Conservation (phyloP, 2,888 invertebrate genomes). For the Cataglyphis rosenhaueri region DNA sequence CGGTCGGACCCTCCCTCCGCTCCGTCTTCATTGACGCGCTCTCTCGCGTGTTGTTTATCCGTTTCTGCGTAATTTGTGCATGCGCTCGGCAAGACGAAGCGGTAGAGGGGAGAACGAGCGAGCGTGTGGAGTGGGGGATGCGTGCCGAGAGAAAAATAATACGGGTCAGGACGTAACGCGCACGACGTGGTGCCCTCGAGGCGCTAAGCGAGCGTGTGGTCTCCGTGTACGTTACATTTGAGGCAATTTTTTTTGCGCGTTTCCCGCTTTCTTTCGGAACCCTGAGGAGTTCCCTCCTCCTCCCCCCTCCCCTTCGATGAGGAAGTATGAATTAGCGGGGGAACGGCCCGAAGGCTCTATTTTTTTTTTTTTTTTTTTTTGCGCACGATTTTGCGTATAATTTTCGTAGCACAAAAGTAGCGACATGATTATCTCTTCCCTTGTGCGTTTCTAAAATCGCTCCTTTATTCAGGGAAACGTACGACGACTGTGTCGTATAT, state of each 20-base stretch:
- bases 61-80: conserved; percentile 63
- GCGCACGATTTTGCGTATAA: neutral
- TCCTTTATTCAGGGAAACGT: neutral
- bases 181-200: conserved; percentile 48
- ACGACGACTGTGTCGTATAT: neutral
- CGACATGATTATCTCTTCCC: neutral
- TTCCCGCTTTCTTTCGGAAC: conserved; percentile 40
- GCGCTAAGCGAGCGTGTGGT: conserved; percentile 56
- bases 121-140: conserved; percentile 19
- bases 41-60: conserved; percentile 69
- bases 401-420: neutral
- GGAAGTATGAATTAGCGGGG: neutral
- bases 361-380: neutral
- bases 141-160: conserved; percentile 50
- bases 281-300: neutral
- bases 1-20: conserved; percentile 57
- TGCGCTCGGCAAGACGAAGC: conserved; percentile 30
- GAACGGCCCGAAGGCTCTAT: neutral
- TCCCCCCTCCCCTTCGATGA: neutral
- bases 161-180: conserved; percentile 61
- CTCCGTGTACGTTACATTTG: neutral
- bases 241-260: conserved; percentile 46
- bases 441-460: neutral
- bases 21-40: conserved; percentile 72
- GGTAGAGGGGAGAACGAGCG: neutral